Conservation (phyloP, 2,888 invertebrate genomes). For the Bugulina stolonifera region DNA sequence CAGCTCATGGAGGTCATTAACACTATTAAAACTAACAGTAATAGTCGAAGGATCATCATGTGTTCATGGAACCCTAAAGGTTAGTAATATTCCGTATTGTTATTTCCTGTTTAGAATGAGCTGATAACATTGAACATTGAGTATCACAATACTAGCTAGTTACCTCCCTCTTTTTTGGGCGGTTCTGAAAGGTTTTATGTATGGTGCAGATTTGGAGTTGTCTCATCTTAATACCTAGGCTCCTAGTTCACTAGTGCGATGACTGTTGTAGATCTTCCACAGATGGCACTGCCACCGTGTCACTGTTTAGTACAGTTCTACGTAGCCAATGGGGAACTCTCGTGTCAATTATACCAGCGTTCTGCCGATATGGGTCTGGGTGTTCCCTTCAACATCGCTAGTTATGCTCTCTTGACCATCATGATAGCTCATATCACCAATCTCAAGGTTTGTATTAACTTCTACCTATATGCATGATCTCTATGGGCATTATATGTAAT, state of each 20-base stretch:
- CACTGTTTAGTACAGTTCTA: slow-evolving; percentile 92
- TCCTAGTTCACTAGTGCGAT: too few species aligned
- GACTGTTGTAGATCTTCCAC: slow-evolving; percentile 65
- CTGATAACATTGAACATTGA: too few species aligned
- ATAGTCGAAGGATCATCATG: slow-evolving; percentile 83
- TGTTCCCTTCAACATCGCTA: slow-evolving; percentile 97
- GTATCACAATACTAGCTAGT: too few species aligned
- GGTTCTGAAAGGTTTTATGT: too few species aligned
- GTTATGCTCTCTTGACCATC: slow-evolving; percentile 84
- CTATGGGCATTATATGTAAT: too few species aligned
- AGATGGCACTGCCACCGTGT: slow-evolving; percentile 95
- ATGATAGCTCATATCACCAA: slow-evolving; percentile 95
- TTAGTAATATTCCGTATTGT: slow-evolving; percentile 33
- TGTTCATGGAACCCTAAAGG: slow-evolving; percentile 85
- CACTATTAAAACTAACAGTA: slow-evolving; percentile 70
- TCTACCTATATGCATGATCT: too few species aligned
- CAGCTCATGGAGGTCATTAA: slow-evolving; percentile 74
- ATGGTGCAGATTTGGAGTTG: too few species aligned
- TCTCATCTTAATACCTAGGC: too few species aligned
- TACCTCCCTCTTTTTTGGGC: too few species aligned
- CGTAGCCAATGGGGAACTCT: slow-evolving; percentile 70
- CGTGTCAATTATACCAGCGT: slow-evolving; percentile 87
- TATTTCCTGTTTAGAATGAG: too few species aligned
- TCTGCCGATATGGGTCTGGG: slow-evolving; percentile 92
- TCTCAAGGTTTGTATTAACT: slow-evolving; percentile 67